Percentiles rank a stretch among this genome's conserved stretches.
Conservation (phyloP, 2,113 vertebrate species). For the Charina bottae region DNA sequence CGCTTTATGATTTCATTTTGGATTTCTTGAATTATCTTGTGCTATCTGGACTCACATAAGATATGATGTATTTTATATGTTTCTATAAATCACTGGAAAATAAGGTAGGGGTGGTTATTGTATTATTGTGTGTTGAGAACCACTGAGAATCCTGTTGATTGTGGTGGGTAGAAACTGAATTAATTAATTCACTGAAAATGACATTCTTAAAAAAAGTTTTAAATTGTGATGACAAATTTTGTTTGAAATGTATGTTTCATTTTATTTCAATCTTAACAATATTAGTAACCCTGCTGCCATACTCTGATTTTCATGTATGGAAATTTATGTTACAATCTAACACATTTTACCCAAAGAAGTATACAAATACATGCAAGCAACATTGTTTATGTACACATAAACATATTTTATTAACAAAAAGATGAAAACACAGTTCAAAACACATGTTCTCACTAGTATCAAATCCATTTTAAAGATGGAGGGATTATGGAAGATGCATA, state of each 20-base stretch:
- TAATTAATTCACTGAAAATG: background rate
- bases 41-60: slow-evolving; percentile 32
- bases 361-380: background rate
- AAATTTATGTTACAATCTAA: slow-evolving; percentile 20
- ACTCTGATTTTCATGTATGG: slow-evolving; percentile 65
- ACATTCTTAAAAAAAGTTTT: slow-evolving; percentile 32
- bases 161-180: background rate
- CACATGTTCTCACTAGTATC: background rate
- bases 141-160: background rate
- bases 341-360: background rate
- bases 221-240: slow-evolving; percentile 15
- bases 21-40: slow-evolving; percentile 11
- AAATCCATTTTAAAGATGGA: slow-evolving; percentile 10
- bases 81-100: slow-evolving; percentile 37
- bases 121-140: background rate
- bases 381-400: background rate
- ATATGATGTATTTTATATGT: slow-evolving; percentile 49
- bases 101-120: background rate
- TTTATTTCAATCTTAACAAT: slow-evolving; percentile 50
- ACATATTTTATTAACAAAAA: background rate
- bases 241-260: slow-evolving; percentile 47
- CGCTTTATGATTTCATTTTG: background rate
- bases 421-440: background rate
- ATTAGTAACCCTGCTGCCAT: slow-evolving; percentile 66
- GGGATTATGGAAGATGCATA: background rate